These are phyloP conservation scores for Caenorhabditis elegans DNA, from an alignment of 1,140 invertebrate genomes.

Conservation along the genomic window DNA sequence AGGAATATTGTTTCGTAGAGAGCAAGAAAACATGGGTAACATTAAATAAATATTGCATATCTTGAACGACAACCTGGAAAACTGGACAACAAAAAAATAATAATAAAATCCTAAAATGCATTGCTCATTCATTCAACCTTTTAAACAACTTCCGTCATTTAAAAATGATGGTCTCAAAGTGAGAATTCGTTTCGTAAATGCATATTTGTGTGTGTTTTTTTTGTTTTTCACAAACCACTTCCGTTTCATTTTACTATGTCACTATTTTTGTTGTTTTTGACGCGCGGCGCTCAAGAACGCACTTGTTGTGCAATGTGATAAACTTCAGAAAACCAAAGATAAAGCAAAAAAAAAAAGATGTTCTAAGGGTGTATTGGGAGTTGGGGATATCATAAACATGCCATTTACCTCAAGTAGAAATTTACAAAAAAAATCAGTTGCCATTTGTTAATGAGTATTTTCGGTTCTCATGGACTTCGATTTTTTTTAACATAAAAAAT, in stretches of 20 bases:
- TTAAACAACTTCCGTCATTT: not conserved
- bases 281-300: not conserved
- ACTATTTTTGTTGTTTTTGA: constrained; percentile 19
- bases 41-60: not conserved
- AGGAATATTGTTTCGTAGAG: not conserved
- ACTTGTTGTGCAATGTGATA: constrained; percentile 3
- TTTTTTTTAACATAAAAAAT: too few species aligned
- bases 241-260: not conserved
- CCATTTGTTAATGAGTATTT: too few species aligned
- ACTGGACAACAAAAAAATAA: not conserved
- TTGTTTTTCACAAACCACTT: not conserved
- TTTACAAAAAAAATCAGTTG: too few species aligned
- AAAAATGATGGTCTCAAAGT: not conserved
- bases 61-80: not conserved
- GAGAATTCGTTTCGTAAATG: not conserved
- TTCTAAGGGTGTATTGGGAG: not conserved
- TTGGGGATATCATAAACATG: too few species aligned
- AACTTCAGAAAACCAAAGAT: too few species aligned
- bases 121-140: constrained; percentile 20
- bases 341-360: not conserved
- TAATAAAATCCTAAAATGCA: not conserved
- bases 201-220: not conserved
- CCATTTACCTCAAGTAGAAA: too few species aligned
- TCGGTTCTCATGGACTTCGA: too few species aligned
- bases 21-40: not conserved